These are phyloP conservation scores for Nibea albiflora DNA, from an alignment of 2,113 vertebrate genomes.

Conservation along the genomic window DNA sequence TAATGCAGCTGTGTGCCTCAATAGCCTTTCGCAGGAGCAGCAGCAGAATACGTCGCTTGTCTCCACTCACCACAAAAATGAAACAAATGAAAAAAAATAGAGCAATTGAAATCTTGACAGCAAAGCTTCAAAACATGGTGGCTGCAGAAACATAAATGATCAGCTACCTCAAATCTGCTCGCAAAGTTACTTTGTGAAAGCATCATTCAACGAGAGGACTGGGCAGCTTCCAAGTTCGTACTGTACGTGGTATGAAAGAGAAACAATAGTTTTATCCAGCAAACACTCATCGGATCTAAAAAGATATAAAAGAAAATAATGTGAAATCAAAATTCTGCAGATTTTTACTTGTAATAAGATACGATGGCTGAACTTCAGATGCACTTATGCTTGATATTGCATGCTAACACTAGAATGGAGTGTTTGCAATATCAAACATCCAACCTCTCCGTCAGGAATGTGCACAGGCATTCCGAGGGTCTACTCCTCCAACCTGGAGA, in stretches of 20 bases:
- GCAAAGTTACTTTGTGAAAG: background rate
- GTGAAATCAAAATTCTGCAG: background rate
- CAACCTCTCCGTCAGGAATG: background rate
- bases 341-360: background rate
- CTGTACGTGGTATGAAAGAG: background rate
- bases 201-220: background rate
- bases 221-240: background rate
- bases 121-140: background rate
- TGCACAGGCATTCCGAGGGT: too few relatives aligned
- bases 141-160: background rate
- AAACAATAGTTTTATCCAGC: background rate
- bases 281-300: background rate
- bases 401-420: background rate
- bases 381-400: background rate
- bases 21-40: background rate
- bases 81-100: background rate
- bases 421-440: background rate
- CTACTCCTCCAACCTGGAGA: too few relatives aligned
- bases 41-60: background rate
- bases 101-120: background rate
- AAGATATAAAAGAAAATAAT: background rate
- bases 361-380: slow-evolving; percentile 28
- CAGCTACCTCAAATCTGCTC: background rate
- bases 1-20: background rate
- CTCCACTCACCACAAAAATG: background rate